A percentile compares a stretch with the other conserved stretches of the same genome.
Conservation (phyloP, 2,113 vertebrate species). For the Dinomys branickii region DNA sequence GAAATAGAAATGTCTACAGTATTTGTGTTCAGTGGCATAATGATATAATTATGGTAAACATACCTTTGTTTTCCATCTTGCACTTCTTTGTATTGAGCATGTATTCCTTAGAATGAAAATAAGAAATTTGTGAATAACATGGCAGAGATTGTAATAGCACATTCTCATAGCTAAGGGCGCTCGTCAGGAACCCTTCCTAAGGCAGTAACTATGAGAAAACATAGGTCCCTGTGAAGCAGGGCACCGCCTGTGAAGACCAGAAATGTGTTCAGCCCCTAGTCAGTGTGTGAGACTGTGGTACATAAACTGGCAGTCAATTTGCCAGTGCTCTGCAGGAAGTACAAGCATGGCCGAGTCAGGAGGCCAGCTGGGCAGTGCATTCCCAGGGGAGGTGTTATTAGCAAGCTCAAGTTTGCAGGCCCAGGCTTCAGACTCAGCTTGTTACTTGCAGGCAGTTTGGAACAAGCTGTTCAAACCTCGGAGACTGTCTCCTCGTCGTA, state of each 20-base stretch:
- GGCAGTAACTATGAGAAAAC: constrained; percentile 17
- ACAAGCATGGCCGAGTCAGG: not conserved
- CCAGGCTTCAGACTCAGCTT: not conserved
- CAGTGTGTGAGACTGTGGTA: not conserved
- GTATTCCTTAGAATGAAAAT: constrained; percentile 50
- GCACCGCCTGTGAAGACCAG: not conserved
- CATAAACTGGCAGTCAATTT: constrained; percentile 34
- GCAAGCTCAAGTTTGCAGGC: not conserved
- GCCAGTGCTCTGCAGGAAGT: not conserved
- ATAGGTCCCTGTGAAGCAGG: not conserved
- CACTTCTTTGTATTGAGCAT: constrained; percentile 5
- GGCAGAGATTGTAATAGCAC: not conserved
- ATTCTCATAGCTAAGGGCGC: not conserved
- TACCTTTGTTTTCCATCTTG: constrained; percentile 30
- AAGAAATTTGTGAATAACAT: not conserved
- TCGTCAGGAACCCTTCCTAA: constrained; percentile 8
- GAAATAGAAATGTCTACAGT: constrained; percentile 3
- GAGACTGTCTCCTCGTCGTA: not conserved
- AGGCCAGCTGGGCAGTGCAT: not conserved
- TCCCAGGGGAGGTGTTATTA: not conserved
- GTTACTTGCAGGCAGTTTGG: not conserved
- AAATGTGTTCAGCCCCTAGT: not conserved
- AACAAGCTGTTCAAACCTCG: not conserved
- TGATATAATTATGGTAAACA: constrained; percentile 34
- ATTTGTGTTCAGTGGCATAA: not conserved